Conservation (phyloP, 2,113 vertebrate genomes). For the Sarotherodon lohbergeri region DNA sequence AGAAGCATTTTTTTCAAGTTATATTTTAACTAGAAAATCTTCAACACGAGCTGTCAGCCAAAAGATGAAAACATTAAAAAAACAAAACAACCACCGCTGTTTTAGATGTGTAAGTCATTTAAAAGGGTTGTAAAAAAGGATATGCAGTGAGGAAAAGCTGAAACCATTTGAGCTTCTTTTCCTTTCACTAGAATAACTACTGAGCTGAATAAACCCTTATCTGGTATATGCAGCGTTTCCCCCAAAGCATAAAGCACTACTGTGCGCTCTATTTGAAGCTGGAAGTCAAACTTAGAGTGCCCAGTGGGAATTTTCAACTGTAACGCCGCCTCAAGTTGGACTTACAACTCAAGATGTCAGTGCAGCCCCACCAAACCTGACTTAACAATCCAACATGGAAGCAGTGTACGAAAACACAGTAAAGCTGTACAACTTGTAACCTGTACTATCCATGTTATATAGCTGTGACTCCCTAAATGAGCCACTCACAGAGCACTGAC, state of each 20-base stretch:
- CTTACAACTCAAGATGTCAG: not conserved
- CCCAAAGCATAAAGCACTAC: conserved; percentile 4
- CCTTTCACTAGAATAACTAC: not conserved
- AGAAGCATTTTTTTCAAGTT: not conserved
- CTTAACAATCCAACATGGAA: not conserved
- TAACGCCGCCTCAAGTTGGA: not conserved
- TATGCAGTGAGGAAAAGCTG: not conserved
- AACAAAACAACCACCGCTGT: not conserved
- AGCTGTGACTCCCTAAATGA: not conserved
- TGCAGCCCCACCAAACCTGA: not conserved
- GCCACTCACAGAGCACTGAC: not conserved
- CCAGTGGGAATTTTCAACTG: not conserved
- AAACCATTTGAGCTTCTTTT: not conserved
- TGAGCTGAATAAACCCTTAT: not conserved
- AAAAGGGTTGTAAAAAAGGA: not conserved
- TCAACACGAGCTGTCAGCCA: not conserved
- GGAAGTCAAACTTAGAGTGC: not conserved
- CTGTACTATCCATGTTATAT: not conserved
- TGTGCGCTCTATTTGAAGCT: not conserved
- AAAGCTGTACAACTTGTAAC: not conserved
- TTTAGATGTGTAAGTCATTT: not conserved
- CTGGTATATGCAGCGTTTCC: not conserved
- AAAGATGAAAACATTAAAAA: not conserved
- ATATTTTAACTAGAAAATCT: not conserved
- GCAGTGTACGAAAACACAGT: not conserved